Evolutionary conservation across 2,888 invertebrate genomes (phyloP), one percentile per base, ranked within the genome.

Genomic region (Tuberolachnus salignus): DNA sequence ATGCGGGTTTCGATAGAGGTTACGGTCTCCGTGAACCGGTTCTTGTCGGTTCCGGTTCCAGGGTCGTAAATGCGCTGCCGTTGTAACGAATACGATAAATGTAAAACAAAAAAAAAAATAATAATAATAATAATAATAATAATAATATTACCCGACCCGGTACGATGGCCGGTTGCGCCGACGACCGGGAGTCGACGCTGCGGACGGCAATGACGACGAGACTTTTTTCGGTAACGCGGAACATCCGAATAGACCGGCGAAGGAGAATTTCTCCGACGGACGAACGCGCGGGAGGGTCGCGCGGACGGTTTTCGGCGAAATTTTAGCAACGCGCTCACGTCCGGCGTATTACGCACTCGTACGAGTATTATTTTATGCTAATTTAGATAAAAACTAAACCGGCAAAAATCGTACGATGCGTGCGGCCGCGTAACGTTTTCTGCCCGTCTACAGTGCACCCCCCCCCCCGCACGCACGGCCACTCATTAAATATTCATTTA

Each of bases 261-360:
- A 14, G 42, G 19, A 63, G 13, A 44, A 63, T 63, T 44, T 44
- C 19, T 44, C 2, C 21, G 13, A 59, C 26, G 9, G 9, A 1
- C 8, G 4, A n/a, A n/a, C 0, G 19, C 11, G 21, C 2, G 1
- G 19, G 11, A 42, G n/a, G 19, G 11, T n/a, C 10, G 42, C 13
- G 1, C 4, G 4, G 34, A 34, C 8, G 19, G 3, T 66, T 49
- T 66, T 16, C 0, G 13, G 11, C n/a, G 1, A 19, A 46, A 66
- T 6, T 26, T 67, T 67, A 51, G 11, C 23, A 51, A 34, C 13
- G 10, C 19, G 11, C n/a, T 51, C 67, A 51, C 67, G 67, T 67
- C 8, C 49, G 9, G 26, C 6, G 26, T n/a, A n/a, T 51, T 67
- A 67, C 44, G 57, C 9, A 21, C 14, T 19, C 6, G 11, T 51